These are phyloP conservation scores for Phania funesta DNA, from an alignment of 2,888 invertebrate species.

Conservation along the genomic window DNA sequence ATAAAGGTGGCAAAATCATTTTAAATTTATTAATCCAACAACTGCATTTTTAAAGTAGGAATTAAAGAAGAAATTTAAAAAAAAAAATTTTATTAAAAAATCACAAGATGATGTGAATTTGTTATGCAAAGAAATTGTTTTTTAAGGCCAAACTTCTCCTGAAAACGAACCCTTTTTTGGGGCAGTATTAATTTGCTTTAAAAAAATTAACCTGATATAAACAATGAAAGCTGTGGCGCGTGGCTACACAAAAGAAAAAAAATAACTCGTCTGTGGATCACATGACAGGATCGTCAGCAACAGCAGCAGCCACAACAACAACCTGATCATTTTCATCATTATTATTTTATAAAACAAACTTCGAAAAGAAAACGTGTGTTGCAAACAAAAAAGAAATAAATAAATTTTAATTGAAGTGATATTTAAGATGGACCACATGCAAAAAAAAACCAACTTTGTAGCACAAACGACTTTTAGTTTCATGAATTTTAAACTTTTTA, in stretches of 20 bases:
- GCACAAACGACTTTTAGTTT: background rate
- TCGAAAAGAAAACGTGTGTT: background rate
- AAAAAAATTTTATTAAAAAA: background rate
- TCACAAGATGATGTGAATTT: conserved; percentile 54
- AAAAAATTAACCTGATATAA: conserved; percentile 2
- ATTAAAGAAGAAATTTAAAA: background rate
- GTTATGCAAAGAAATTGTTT: conserved; percentile 40
- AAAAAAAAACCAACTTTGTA: background rate
- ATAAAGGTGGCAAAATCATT: conserved; percentile 37
- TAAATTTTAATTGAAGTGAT: conserved; percentile 38
- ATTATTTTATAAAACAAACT: conserved; percentile 4
- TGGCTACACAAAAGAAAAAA: conserved; percentile 51
- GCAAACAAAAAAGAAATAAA: too few relatives aligned
- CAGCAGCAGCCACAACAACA: background rate
- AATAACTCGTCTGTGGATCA: conserved; percentile 26
- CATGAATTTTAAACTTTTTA: background rate
- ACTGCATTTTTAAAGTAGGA: conserved; percentile 34
- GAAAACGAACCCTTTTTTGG: conserved; percentile 21
- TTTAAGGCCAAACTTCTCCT: background rate
- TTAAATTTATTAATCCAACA: conserved; percentile 13
- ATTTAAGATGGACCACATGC: conserved; percentile 37
- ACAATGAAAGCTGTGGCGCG: conserved; percentile 46
- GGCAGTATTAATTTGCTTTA: background rate
- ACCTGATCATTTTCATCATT: background rate
- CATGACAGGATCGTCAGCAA: conserved; percentile 55